Evolutionary conservation across 37 sponge, comb jelly and placozoan genomes (phyloP), one percentile per base, ranked within the genome.

Genomic region (Spongilla lacustris): DNA sequence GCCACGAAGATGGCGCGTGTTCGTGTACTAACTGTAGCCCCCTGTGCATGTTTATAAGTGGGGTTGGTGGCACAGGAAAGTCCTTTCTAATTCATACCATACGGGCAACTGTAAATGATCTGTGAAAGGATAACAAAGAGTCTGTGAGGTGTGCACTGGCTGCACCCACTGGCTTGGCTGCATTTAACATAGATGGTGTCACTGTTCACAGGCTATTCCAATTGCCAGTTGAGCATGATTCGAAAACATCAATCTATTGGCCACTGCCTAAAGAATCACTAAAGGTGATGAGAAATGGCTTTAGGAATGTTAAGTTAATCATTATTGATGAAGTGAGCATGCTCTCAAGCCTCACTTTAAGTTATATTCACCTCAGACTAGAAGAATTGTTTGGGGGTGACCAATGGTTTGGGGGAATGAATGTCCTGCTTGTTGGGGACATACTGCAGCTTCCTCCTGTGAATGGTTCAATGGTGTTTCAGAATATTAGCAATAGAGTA

Each of bases 261-360:
- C 12, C 78, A 46, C 70, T 91, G 19, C 67, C 74, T 0, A 75
- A 86, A 41, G 41, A 21, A 34, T 34, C 70, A 12, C 67, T 50
- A 0, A 75, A 82, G 25, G 49, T 81, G 26, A 76, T 86, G 50
- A 76, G 83, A 81, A 69, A 36, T 1, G 75, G 28, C 12, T 75
- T 91, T 35, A 75, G 36, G 12, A 12, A 76, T 69, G 32, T 91
- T 10, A 76, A 74, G 26, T 36, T 86, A 19, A 36, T 91, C 74
- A 86, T 91, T 50, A 86, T 91, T 68, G 91, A 91, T 82, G 91
- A 91, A 58, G 49, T 91, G 2, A 67, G 69, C 13, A 91, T 91
- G 91, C 78, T 91, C 0, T 49, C 67, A 36, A 83, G 49, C 66
- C 27, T 83, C 23, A 83, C 36, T 69, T 50, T 91, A 27, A 28